Base-by-base conservation (phyloP, 2,797 vertebrate genomes). In the Natrix natrix region DNA sequence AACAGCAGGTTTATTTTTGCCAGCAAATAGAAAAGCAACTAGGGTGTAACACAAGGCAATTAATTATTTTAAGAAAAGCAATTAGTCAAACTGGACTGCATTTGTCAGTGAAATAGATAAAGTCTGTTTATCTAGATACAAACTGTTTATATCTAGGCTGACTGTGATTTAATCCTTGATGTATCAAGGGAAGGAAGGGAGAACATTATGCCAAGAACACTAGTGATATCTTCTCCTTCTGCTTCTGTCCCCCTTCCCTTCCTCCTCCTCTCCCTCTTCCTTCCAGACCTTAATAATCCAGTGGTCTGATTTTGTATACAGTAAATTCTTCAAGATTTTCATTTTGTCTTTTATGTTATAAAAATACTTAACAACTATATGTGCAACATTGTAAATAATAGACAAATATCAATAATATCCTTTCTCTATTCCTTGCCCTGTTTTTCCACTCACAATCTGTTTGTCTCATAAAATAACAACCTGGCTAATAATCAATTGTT, bases 1-100 rank as follows among this genome's bases (percentile, higher is more conserved):
- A n/a, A 55, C 94, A 5, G 96, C 95, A 94, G 91, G 96, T 96
- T 98, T 97, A 97, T 98, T 97, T 97, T 96, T 59, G 94, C 94
- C 93, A 94, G 96, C 92, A 96, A 97, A 95, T 91, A 95, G 93
- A 90, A 96, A 96, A 6, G 94, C 93, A 96, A 96, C 95, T 95
- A 94, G 96, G 93, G 95, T 96, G 92, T 94, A 95, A 91, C 4
- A 57, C 48, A 94, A 86, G 5, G 1, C 6, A 4, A 43, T 69
- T 55, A 10, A 83, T 54, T 91, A 86, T 95, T 95, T 96, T 94
- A 86, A 69, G 91, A 94, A 95, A 91, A 96, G 96, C 93, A 95
- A 97, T 97, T 90, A 92, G 86, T 91, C 92, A 87, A 92, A 94
- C 90, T 90, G 43, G 66, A 56, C 66, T 24, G 28, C 66, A 17